Evolutionary conservation across 1,140 invertebrate species (phyloP).

Genomic region (Cydia strobilella): DNA sequence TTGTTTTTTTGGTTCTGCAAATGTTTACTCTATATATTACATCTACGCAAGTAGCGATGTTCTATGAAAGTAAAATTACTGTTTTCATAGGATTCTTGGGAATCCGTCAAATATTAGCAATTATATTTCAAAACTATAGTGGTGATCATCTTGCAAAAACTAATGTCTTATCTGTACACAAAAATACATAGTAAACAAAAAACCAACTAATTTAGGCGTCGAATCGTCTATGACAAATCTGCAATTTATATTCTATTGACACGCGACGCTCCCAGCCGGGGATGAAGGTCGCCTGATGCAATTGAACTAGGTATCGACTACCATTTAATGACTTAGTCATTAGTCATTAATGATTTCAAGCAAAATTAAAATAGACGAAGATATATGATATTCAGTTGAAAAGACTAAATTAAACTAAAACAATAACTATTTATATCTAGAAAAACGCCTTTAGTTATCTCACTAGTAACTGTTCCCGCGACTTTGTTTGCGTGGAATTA

Average conservation of each 20-base stretch:
- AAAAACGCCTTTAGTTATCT: no score
- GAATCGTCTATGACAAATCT: not conserved
- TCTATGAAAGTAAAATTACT: no score
- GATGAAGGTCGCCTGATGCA: slow-evolving; percentile 63
- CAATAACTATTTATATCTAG: not conserved
- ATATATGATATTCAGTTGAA: not conserved
- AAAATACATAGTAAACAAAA: not conserved
- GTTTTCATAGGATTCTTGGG: no score
- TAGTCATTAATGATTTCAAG: not conserved
- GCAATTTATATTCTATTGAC: slow-evolving; percentile 33
- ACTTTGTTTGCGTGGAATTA: no score
- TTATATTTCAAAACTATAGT: no score
- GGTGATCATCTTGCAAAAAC: not conserved
- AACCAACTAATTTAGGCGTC: not conserved
- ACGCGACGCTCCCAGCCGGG: slow-evolving; percentile 45
- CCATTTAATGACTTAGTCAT: slow-evolving; percentile 31
- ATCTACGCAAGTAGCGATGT: no score
- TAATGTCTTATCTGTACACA: no score
- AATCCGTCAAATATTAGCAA: no score
- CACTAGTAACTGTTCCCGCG: no score
- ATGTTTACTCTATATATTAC: no score
- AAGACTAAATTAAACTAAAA: not conserved
- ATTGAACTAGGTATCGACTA: slow-evolving; percentile 48
- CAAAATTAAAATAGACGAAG: not conserved
- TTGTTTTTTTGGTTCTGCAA: no score